Conservation (phyloP, 2,797 vertebrate species). For the Acanthornis magna region DNA sequence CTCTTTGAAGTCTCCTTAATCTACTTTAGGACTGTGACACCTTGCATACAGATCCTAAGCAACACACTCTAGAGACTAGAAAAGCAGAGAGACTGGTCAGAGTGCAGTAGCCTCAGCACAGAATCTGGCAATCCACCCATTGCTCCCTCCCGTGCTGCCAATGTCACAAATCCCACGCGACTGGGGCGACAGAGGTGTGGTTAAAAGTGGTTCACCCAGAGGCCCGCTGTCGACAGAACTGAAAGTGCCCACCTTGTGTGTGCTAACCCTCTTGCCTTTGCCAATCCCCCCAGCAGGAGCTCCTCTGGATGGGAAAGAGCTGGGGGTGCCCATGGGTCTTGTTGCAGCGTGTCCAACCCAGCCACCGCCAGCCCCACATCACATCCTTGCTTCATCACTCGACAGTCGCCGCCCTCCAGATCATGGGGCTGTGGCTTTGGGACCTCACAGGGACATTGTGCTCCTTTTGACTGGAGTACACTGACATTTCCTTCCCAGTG, state of each 20-base stretch:
- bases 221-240: rapidly evolving
- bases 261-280: background rate
- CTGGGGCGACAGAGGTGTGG: background rate
- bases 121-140: background rate
- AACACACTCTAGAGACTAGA: background rate
- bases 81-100: background rate
- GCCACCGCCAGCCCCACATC: rapidly evolving
- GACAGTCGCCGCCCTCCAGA: rapidly evolving
- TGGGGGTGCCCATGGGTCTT: background rate
- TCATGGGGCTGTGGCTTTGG: background rate
- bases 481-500: background rate
- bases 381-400: rapidly evolving
- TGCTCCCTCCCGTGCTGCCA: background rate
- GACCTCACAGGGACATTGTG: rapidly evolving
- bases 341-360: background rate
- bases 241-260: background rate
- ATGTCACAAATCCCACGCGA: background rate
- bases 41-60: background rate
- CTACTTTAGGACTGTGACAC: background rate
- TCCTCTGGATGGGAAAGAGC: background rate
- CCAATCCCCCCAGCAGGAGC: background rate
- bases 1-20: conserved; percentile 16
- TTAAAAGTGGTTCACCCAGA: background rate
- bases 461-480: background rate
- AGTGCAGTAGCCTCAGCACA: background rate